A percentile compares a stretch with the other conserved stretches of the same genome.
These are phyloP conservation scores for Albula glossodonta DNA, from an alignment of 2,113 vertebrate genomes.

Conservation along the genomic window DNA sequence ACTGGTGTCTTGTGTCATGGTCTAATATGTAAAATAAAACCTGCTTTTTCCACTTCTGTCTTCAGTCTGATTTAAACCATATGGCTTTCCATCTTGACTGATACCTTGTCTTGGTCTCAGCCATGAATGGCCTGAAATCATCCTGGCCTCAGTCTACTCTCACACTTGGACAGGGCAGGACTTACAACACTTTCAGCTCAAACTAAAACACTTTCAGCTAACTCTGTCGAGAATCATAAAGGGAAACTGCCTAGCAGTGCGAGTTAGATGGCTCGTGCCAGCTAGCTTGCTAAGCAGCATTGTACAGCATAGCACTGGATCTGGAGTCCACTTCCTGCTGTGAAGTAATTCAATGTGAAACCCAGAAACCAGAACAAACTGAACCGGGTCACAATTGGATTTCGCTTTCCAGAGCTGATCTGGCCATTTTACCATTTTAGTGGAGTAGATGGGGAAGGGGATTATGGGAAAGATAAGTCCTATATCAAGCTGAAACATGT, in stretches of 20 bases:
- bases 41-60: background rate
- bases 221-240: background rate
- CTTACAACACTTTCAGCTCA: background rate
- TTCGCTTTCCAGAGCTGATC: background rate
- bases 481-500: background rate
- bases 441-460: background rate
- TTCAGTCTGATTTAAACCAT: background rate
- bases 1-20: background rate
- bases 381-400: background rate
- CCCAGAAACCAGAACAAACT: background rate
- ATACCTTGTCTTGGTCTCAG: background rate
- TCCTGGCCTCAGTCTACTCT: background rate
- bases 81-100: background rate
- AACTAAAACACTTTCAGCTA: background rate
- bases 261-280: background rate
- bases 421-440: background rate
- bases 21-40: background rate
- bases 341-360: background rate
- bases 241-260: background rate
- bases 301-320: background rate
- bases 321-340: background rate
- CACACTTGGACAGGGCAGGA: background rate
- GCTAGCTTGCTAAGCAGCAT: background rate
- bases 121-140: background rate
- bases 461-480: conserved; percentile 6